Conservation (phyloP, 2,797 vertebrate genomes). For the Babyrousa celebensis region DNA sequence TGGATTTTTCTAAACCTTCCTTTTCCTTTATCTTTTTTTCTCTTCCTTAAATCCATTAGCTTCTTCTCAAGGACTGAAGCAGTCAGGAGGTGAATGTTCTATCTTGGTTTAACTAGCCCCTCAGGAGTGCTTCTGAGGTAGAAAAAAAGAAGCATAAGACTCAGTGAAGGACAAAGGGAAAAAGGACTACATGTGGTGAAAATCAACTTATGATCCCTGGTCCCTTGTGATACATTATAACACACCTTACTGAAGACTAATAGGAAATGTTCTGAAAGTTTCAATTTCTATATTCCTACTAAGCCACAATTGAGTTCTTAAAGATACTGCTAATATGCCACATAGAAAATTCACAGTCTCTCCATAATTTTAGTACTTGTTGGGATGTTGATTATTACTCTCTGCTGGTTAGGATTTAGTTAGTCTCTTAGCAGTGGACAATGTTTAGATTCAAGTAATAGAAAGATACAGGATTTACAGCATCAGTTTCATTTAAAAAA, state of each 20-base stretch:
- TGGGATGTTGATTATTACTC: not conserved
- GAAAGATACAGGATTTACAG: not conserved
- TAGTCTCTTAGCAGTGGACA: not conserved
- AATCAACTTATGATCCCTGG: slow-evolving; percentile 49
- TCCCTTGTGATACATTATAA: slow-evolving; percentile 41
- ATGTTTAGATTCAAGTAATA: not conserved
- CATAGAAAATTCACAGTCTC: not conserved
- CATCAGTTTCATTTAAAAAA: not conserved
- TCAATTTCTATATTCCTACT: not conserved
- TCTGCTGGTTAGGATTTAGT: not conserved
- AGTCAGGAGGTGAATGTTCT: slow-evolving; percentile 72
- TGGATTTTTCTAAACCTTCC: not conserved
- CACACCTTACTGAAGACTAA: slow-evolving; percentile 40
- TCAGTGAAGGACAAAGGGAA: slow-evolving; percentile 71
- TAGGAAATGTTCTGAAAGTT: slow-evolving; percentile 4
- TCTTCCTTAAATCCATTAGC: not conserved
- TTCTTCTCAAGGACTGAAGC: slow-evolving; percentile 67
- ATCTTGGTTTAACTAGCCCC: slow-evolving; percentile 74
- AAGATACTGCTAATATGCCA: not conserved
- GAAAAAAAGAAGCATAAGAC: not conserved
- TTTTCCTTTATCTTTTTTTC: not conserved
- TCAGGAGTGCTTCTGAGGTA: slow-evolving; percentile 68
- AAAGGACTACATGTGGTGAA: slow-evolving; percentile 40
- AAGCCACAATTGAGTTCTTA: not conserved
- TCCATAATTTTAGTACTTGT: not conserved